Evolutionary conservation across 2,888 invertebrate species (phyloP).

Genomic region (Hirtodrosophila cameraria): DNA sequence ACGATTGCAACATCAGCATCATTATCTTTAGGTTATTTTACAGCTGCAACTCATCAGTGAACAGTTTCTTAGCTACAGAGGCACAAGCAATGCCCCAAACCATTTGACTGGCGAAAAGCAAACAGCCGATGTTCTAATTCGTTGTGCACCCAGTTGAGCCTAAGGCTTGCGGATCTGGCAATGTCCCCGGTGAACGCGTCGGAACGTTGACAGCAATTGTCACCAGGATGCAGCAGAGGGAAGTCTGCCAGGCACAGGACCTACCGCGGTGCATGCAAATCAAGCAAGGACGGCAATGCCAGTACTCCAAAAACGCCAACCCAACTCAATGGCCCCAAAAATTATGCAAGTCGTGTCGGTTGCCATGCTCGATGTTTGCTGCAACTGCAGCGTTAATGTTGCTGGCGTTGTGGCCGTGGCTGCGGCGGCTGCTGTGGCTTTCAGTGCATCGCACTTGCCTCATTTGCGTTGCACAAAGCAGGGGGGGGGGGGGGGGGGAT

Average conservation of each 20-base stretch:
- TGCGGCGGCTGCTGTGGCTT: slow-evolving; percentile 45
- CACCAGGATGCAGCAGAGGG: slow-evolving; percentile 27
- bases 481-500: no score
- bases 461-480: slow-evolving; percentile 78
- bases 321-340: slow-evolving; percentile 9
- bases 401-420: slow-evolving; percentile 62
- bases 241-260: neutral
- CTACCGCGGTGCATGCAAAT: slow-evolving; percentile 57
- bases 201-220: slow-evolving; percentile 52
- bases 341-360: slow-evolving; percentile 67
- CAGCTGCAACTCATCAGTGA: neutral
- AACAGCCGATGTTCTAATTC: slow-evolving; percentile 70
- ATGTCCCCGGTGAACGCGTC: slow-evolving; percentile 16
- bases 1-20: neutral
- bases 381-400: slow-evolving; percentile 70
- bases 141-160: slow-evolving; percentile 62
- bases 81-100: neutral
- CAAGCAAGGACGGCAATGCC: slow-evolving; percentile 47
- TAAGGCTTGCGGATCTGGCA: slow-evolving; percentile 31
- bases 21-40: neutral
- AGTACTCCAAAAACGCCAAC: neutral
- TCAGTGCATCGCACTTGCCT: slow-evolving; percentile 55
- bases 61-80: neutral
- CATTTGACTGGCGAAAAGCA: slow-evolving; percentile 34
- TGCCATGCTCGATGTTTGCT: slow-evolving; percentile 31